Conservation (phyloP, 2,797 vertebrate species). For the Eospalax fontanierii region DNA sequence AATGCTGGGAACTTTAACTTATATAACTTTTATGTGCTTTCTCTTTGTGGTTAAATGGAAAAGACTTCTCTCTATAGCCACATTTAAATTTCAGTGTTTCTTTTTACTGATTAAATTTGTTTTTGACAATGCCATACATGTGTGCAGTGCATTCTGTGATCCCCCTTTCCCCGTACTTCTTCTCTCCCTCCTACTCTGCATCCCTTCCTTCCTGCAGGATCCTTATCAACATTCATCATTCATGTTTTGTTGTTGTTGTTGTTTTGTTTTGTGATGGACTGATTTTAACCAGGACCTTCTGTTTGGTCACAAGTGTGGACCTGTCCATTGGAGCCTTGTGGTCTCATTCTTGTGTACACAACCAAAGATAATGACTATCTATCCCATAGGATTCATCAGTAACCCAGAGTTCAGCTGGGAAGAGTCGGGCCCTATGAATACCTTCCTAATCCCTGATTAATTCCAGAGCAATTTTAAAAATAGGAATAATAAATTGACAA, state of each 20-base stretch:
- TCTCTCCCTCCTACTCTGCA: not conserved
- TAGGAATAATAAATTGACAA: constrained; percentile 8
- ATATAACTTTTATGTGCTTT: not conserved
- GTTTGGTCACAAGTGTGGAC: not conserved
- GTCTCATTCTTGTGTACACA: not conserved
- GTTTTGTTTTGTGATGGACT: not conserved
- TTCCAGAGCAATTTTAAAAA: not conserved
- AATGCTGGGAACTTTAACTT: not conserved
- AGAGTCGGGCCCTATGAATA: not conserved
- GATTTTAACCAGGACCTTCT: not conserved
- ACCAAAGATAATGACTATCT: not conserved
- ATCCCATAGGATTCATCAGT: not conserved
- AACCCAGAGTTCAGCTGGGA: not conserved
- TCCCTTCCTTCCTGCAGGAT: not conserved
- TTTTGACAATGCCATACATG: not conserved
- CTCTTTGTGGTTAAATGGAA: not conserved
- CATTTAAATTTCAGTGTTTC: not conserved
- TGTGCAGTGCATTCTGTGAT: not conserved
- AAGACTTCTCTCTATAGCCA: not conserved
- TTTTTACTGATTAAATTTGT: not conserved
- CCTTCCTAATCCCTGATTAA: not conserved
- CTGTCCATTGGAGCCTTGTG: not conserved
- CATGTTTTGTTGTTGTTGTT: not conserved
- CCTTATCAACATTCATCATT: too few species aligned
- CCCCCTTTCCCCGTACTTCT: not conserved